Conservation (phyloP, 2,113 vertebrate species). For the Ptilonorhynchus violaceus region DNA sequence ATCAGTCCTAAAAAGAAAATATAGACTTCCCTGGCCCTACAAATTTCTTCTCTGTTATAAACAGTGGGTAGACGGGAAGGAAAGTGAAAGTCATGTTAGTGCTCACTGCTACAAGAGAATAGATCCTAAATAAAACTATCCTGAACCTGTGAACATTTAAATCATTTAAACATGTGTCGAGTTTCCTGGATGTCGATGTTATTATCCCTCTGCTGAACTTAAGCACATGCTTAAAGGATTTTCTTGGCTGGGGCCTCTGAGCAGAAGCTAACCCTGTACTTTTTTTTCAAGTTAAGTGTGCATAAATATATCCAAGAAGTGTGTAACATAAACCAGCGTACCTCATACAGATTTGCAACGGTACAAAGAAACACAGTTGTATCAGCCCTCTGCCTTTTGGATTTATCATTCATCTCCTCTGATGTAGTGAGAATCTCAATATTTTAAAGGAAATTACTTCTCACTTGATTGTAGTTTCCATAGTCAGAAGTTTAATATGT, state of each 20-base stretch:
- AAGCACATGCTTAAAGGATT: constrained; percentile 31
- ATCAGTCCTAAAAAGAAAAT: neutral
- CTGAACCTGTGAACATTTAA: neutral
- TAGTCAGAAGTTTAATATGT: neutral
- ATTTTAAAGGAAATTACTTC: neutral
- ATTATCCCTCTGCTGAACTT: constrained; percentile 1
- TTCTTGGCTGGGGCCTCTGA: neutral
- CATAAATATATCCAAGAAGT: neutral
- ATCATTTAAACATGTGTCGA: neutral
- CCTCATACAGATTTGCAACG: neutral
- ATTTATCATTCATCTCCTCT: neutral
- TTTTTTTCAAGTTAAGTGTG: neutral
- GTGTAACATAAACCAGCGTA: neutral
- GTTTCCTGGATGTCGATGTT: neutral
- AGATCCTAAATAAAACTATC: neutral
- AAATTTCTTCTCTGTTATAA: neutral
- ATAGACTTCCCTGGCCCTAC: neutral
- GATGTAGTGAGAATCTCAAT: neutral
- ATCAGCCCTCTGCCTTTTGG: neutral
- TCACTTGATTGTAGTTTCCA: constrained; percentile 18
- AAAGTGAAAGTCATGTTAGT: neutral
- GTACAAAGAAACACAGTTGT: neutral
- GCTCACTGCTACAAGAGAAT: neutral
- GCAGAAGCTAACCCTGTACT: neutral
- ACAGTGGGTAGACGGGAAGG: neutral